Conservation (phyloP, 2,888 invertebrate species). For the Junonia oenone region DNA sequence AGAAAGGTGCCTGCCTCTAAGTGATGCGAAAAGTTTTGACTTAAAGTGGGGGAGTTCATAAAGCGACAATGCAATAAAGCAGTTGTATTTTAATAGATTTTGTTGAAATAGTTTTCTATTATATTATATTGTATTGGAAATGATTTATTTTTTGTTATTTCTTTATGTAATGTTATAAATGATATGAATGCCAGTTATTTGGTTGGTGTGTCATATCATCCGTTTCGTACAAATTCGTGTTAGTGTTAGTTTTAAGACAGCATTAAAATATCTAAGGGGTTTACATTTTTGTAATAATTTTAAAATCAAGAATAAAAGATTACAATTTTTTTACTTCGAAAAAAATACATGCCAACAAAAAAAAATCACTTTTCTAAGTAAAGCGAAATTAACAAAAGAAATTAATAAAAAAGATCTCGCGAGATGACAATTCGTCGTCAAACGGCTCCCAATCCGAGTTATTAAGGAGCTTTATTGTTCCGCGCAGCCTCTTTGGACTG, state of each 20-base stretch:
- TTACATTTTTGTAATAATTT: too few relatives aligned
- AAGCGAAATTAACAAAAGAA: neutral
- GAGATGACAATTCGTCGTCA: neutral
- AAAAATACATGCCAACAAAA: neutral
- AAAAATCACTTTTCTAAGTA: neutral
- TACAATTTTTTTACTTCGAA: too few relatives aligned
- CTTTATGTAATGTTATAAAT: too few relatives aligned
- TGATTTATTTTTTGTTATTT: neutral
- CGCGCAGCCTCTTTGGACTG: neutral
- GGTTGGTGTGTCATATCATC: too few relatives aligned
- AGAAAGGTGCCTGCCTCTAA: conserved; percentile 16
- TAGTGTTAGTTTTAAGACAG: too few relatives aligned
- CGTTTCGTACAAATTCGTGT: too few relatives aligned
- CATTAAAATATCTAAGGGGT: too few relatives aligned
- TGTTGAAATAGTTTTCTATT: neutral
- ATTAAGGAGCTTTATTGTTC: neutral
- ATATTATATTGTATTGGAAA: neutral
- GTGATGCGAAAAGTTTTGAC: conserved; percentile 40
- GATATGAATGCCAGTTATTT: too few relatives aligned
- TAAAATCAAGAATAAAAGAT: too few relatives aligned
- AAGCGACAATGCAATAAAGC: conserved; percentile 1
- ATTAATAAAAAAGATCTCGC: neutral
- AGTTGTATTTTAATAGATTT: neutral
- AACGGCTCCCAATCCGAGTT: neutral
- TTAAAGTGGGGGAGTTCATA: conserved; percentile 6